phyloP scores from a whole-genome alignment of 2,888 invertebrate genomes.

The Morinoia aosen region DNA sequence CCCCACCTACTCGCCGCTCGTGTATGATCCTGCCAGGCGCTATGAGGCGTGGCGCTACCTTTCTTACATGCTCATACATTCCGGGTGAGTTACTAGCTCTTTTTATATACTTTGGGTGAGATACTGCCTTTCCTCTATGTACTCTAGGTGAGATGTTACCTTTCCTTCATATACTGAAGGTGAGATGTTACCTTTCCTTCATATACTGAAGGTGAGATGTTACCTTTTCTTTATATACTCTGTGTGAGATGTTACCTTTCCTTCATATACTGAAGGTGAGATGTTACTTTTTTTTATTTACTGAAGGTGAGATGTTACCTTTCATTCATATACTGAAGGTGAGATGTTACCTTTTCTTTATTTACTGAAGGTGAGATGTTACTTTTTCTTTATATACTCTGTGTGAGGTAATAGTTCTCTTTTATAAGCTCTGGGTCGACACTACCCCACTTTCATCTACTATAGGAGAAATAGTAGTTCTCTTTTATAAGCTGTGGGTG shows the following conservation, averaged over 20 bases:
- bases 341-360: no score
- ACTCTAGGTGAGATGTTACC: conserved; percentile 74
- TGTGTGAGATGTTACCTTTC: conserved; percentile 75
- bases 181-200: conserved; percentile 73
- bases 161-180: conserved; percentile 84
- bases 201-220: conserved; percentile 79
- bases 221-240: conserved; percentile 64
- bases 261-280: conserved; percentile 80
- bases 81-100: conserved; percentile 75
- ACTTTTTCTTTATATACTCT: no score
- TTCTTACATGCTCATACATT: conserved; percentile 85
- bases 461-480: conserved; percentile 74
- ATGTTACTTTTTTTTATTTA: conserved; percentile 68
- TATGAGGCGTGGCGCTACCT: conserved; percentile 80
- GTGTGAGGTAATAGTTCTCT: conserved; percentile 79
- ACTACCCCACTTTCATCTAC: conserved; percentile 83
- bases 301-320: conserved; percentile 73
- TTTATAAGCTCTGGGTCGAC: conserved; percentile 81
- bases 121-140: conserved; percentile 68
- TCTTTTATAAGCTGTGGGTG: conserved; percentile 82
- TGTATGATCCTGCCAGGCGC: conserved; percentile 79
- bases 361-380: no score
- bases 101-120: conserved; percentile 81
- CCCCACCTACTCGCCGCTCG: conserved; percentile 71
- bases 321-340: conserved; percentile 74